Evolutionary conservation across 2,888 invertebrate species (phyloP).

Genomic region (Gonocerus acuteangulatus): DNA sequence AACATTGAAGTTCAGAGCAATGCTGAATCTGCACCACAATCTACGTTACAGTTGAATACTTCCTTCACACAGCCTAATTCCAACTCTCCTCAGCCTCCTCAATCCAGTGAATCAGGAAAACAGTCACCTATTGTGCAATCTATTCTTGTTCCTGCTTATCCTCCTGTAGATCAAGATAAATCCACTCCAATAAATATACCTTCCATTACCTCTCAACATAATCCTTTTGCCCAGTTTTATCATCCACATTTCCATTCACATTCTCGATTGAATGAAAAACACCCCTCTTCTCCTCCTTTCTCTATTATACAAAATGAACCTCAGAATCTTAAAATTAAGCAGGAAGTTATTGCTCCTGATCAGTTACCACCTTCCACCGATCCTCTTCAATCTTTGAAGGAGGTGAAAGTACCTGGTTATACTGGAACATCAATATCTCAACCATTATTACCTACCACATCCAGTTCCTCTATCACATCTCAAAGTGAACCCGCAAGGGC

Average conservation of each 20-base stretch:
- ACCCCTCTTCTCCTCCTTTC: constrained; percentile 36
- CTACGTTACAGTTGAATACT: constrained; percentile 35
- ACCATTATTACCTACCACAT: constrained; percentile 39
- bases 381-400: constrained; percentile 68
- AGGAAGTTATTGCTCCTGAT: constrained; percentile 48
- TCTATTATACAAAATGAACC: constrained; percentile 51
- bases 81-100: constrained; percentile 27
- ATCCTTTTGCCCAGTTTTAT: constrained; percentile 37
- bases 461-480: constrained; percentile 35
- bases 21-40: constrained; percentile 2
- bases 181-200: constrained; percentile 35
- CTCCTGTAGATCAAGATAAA: constrained; percentile 37
- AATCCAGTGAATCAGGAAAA: constrained; percentile 27
- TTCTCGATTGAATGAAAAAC: constrained; percentile 36
- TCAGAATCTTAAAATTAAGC: constrained; percentile 65
- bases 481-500: constrained; percentile 35
- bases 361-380: constrained; percentile 46
- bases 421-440: constrained; percentile 45
- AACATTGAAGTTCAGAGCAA: neutral
- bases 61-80: constrained; percentile 28
- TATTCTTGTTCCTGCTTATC: constrained; percentile 38
- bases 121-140: constrained; percentile 27
- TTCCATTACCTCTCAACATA: constrained; percentile 33
- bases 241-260: constrained; percentile 38
- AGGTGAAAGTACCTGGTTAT: constrained; percentile 69